These are phyloP conservation scores for Steinernema carpocapsae DNA, from an alignment of 2,888 invertebrate species.

Conservation along the genomic window DNA sequence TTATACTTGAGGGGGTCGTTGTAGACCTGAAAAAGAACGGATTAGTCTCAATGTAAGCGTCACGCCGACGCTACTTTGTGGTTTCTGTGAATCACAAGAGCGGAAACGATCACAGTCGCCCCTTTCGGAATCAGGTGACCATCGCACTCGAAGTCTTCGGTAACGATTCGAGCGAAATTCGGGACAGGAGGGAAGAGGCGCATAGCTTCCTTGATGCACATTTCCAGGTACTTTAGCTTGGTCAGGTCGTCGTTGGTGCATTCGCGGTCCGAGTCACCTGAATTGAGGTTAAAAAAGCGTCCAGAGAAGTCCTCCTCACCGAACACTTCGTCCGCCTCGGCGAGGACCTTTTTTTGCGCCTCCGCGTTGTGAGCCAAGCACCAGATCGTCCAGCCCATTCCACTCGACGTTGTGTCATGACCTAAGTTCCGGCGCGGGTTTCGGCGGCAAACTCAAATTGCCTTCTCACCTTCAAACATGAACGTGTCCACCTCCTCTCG, in stretches of 20 bases:
- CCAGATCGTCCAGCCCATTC: slow-evolving; percentile 70
- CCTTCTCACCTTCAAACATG: slow-evolving; percentile 71
- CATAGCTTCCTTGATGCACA: slow-evolving; percentile 56
- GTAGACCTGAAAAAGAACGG: slow-evolving; percentile 46
- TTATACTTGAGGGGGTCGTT: slow-evolving; percentile 70
- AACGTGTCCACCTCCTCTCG: slow-evolving; percentile 73
- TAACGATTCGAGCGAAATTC: slow-evolving; percentile 48
- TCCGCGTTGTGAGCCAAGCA: slow-evolving; percentile 70
- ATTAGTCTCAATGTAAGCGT: neutral
- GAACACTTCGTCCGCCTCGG: slow-evolving; percentile 59
- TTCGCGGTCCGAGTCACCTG: slow-evolving; percentile 67
- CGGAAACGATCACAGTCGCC: slow-evolving; percentile 50
- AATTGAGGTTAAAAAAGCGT: slow-evolving; percentile 19
- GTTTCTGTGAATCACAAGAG: slow-evolving; percentile 67
- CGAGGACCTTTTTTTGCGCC: slow-evolving; percentile 67
- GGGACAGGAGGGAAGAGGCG: slow-evolving; percentile 60
- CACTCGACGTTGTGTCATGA: slow-evolving; percentile 72
- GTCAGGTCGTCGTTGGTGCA: slow-evolving; percentile 65
- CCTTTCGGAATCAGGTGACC: slow-evolving; percentile 58
- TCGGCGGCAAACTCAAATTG: neutral
- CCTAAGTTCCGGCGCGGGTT: slow-evolving; percentile 49
- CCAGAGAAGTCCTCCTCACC: too few species aligned
- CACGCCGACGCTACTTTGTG: neutral
- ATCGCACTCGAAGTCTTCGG: slow-evolving; percentile 64
- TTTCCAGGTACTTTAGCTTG: slow-evolving; percentile 55